These are phyloP conservation scores for Xiphophorus hellerii DNA, from an alignment of 2,113 vertebrate species.

Conservation along the genomic window DNA sequence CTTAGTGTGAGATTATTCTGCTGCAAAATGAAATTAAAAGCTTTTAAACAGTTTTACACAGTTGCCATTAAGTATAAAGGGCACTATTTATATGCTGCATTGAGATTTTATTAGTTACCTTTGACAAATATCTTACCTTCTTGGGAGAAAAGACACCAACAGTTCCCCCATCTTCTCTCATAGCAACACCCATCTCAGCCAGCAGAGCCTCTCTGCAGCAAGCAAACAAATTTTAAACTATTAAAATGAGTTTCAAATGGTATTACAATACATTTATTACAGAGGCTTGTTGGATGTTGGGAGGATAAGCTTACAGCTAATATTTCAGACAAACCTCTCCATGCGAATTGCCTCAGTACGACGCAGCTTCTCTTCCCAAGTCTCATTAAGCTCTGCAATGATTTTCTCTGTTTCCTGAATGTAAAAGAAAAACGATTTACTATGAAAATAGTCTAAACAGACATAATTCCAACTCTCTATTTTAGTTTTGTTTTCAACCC, in stretches of 20 bases:
- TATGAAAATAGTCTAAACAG: not conserved
- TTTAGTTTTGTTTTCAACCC: not conserved
- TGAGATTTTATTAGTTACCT: not conserved
- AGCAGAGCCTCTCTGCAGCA: slow-evolving; percentile 90
- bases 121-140: slow-evolving; percentile 82
- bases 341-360: slow-evolving; percentile 96
- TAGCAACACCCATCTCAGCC: slow-evolving; percentile 98
- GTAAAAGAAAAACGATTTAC: not conserved
- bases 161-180: slow-evolving; percentile 97
- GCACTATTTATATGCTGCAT: not conserved
- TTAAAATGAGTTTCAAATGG: not conserved
- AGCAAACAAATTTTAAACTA: slow-evolving; percentile 5
- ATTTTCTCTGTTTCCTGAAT: slow-evolving; percentile 97
- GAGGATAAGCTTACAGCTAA: not conserved
- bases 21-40: not conserved
- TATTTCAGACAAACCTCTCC: slow-evolving; percentile 84
- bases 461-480: not conserved
- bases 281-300: not conserved
- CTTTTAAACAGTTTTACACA: not conserved
- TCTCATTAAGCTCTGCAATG: slow-evolving; percentile 97
- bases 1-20: not conserved
- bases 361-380: slow-evolving; percentile 97
- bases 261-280: not conserved
- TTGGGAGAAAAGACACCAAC: slow-evolving; percentile 98
- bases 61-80: not conserved